A percentile compares a stretch with the other conserved stretches of the same genome.
Evolutionary conservation across 1,140 invertebrate genomes (phyloP).

Genomic region (Nebria ingens): DNA sequence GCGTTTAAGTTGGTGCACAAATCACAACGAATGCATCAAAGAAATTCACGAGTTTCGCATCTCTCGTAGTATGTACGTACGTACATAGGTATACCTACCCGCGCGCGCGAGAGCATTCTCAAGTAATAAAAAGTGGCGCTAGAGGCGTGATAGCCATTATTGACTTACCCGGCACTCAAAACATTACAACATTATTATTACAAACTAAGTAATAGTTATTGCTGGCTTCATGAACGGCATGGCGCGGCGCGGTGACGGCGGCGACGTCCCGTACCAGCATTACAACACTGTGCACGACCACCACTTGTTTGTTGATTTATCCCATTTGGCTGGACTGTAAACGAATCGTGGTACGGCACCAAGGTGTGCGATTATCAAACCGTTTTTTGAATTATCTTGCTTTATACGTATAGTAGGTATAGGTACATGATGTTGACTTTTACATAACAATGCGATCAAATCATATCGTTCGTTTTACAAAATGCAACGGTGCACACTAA

Average conservation of each 20-base stretch:
- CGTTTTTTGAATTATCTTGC: not conserved
- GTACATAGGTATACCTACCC: not conserved
- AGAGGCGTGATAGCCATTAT: conserved; percentile 6
- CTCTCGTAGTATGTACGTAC: not conserved
- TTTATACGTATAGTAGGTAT: too few relatives aligned
- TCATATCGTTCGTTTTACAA: too few relatives aligned
- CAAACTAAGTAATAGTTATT: conserved; percentile 14
- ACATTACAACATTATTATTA: conserved; percentile 14
- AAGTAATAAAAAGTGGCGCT: not conserved
- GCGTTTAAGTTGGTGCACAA: not conserved
- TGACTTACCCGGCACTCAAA: conserved; percentile 9
- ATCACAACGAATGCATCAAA: conserved; percentile 3
- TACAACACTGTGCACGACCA: not conserved
- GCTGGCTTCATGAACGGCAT: not conserved
- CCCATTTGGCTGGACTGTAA: too few relatives aligned
- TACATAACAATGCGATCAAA: conserved; percentile 4
- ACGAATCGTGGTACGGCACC: too few relatives aligned
- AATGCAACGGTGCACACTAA: too few relatives aligned
- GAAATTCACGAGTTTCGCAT: not conserved
- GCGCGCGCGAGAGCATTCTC: not conserved
- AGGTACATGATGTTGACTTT: conserved; percentile 5
- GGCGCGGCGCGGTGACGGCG: too few relatives aligned
- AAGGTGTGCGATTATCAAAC: too few relatives aligned
- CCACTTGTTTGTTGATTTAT: too few relatives aligned
- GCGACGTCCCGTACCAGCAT: not conserved